Evolutionary conservation across 2,113 vertebrate species (phyloP).

Genomic region (Nannospalax galili): DNA sequence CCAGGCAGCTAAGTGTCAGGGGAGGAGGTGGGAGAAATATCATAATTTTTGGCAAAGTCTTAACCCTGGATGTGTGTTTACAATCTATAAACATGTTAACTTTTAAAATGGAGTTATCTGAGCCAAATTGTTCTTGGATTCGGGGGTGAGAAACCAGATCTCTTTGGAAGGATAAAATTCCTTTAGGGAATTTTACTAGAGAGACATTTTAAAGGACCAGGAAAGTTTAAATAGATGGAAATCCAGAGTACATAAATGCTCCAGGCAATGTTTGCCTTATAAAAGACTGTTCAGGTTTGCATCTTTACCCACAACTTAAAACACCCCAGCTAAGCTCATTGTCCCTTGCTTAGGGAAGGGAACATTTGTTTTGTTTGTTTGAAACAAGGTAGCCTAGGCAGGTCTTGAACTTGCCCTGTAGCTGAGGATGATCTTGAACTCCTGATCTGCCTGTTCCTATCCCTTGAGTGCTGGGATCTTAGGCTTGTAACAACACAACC

Average conservation of each 20-base stretch:
- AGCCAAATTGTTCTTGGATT: conserved; percentile 44
- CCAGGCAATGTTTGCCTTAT: background rate
- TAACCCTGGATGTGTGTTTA: conserved; percentile 51
- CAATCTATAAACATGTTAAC: conserved; percentile 32
- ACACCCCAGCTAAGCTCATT: background rate
- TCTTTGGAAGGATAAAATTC: conserved; percentile 27
- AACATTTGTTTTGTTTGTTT: background rate
- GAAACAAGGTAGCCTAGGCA: background rate
- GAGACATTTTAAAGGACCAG: conserved; percentile 7
- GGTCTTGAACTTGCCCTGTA: background rate
- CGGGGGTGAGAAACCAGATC: conserved; percentile 33
- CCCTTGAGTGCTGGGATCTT: background rate
- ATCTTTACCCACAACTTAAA: background rate
- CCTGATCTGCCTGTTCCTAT: too few species aligned
- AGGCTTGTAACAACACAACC: background rate
- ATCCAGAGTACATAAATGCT: background rate
- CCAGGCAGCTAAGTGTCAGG: background rate
- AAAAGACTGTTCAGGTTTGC: background rate
- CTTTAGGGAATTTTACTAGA: conserved; percentile 40
- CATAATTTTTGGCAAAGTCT: conserved; percentile 18
- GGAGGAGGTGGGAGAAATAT: background rate
- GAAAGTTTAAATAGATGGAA: background rate
- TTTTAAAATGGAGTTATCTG: conserved; percentile 30
- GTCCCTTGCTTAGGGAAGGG: background rate
- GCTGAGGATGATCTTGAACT: background rate